These are phyloP conservation scores for Eubasilissa regina DNA, from an alignment of 1,140 invertebrate genomes.

Conservation along the genomic window DNA sequence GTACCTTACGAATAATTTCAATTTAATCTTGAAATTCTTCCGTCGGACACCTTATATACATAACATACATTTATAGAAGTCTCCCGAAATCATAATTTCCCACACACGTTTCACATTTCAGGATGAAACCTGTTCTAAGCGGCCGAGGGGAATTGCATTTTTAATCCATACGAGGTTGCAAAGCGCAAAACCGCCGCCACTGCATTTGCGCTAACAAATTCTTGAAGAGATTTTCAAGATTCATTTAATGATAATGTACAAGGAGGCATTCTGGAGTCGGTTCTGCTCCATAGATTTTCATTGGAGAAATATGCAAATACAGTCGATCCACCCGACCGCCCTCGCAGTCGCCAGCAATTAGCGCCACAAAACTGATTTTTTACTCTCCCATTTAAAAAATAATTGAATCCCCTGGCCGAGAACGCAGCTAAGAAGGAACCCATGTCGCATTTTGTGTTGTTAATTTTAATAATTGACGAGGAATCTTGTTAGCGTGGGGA, in stretches of 20 bases:
- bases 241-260: slow-evolving; percentile 45
- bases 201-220: background rate
- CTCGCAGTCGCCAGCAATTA: slow-evolving; percentile 41
- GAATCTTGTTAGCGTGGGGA: background rate
- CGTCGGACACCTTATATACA: too few species aligned
- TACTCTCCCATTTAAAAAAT: slow-evolving; percentile 42
- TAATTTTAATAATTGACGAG: slow-evolving; percentile 45
- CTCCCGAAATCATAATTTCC: too few species aligned
- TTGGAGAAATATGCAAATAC: slow-evolving; percentile 52
- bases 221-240: slow-evolving; percentile 50
- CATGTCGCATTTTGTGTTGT: slow-evolving; percentile 40
- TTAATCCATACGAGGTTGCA: background rate
- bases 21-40: too few species aligned
- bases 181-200: background rate
- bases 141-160: too few species aligned
- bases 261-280: slow-evolving; percentile 24
- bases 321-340: background rate
- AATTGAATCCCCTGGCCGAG: slow-evolving; percentile 19
- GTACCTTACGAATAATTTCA: too few species aligned
- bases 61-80: too few species aligned
- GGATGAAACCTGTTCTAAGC: too few species aligned
- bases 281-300: slow-evolving; percentile 50
- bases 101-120: too few species aligned
- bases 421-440: background rate
- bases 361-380: slow-evolving; percentile 51